These are phyloP conservation scores for Saguinus midas DNA, from an alignment of 2,113 vertebrate genomes.

Conservation along the genomic window DNA sequence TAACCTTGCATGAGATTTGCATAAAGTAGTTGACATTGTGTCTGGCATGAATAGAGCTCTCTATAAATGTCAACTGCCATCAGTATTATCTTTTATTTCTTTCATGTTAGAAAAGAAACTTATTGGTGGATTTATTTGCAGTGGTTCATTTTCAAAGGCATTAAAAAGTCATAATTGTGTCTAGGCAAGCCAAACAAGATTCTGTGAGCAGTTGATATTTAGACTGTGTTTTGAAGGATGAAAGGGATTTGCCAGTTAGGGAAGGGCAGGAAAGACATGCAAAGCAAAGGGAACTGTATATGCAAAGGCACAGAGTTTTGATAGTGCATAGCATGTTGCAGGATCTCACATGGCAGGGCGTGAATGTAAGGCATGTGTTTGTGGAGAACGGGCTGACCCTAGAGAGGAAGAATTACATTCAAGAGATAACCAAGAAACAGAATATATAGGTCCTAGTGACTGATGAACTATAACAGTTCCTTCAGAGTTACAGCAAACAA, in stretches of 20 bases:
- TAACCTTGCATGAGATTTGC: background rate
- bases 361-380: background rate
- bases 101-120: background rate
- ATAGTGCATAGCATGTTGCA: accelerated
- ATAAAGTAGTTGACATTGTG: background rate
- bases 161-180: background rate
- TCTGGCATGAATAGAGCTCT: background rate
- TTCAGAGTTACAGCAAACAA: background rate
- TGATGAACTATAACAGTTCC: background rate
- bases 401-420: background rate
- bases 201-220: background rate
- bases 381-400: background rate
- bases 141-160: conserved; percentile 17
- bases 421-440: background rate
- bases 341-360: background rate
- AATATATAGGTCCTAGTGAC: background rate
- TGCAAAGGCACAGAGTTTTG: background rate
- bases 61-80: background rate
- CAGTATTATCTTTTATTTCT: conserved; percentile 14
- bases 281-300: background rate
- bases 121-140: background rate
- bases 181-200: background rate
- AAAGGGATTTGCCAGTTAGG: background rate
- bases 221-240: background rate
- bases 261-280: background rate